Evolutionary conservation across 1,140 invertebrate species (phyloP), one percentile per base, ranked within the genome.

Genomic region (Dendroctonus valens): DNA sequence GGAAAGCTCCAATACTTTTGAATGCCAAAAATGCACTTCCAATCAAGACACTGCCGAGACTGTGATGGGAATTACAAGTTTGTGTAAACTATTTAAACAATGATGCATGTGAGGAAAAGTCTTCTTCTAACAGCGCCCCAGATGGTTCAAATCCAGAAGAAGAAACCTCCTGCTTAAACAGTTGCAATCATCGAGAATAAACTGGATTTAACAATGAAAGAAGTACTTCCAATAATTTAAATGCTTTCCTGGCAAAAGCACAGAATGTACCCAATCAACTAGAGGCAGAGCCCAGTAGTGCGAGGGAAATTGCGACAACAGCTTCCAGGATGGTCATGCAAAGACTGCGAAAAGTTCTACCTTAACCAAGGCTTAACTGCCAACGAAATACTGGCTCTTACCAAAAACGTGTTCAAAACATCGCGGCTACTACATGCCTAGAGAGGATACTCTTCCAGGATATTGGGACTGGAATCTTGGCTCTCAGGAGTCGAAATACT

Each of bases 401-500:
- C 14, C 12, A 46, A 57, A n/a, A 14, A 65, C 48, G 14, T 67
- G 65, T 67, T 54, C 58, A 3, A 67, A 52, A 61, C 65, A 67
- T 42, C 7, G 65, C 38, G 65, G 65, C 2, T 50, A 55, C 40
- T 59, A 59, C 15, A 61, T 7, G 15, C 65, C 65, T 37, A 46
- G 65, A 40, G 65, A 67, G 15, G 65, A 67, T 41, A 67, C 65
- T n/a, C 7, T 60, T 6, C 65, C 65, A n/a, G 65, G 65, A 14
- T 57, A 46, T 57, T 65, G 62, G 62, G 60, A 63, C 38, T 41
- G 52, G 60, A 41, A 40, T 48, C 14, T 63, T 6, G 15, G 8
- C 44, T 39, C 39, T 11, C 40, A 9, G 54, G 9, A 59, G 12
- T 37, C 15, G 2, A 9, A 57, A 39, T 7, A 57, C 38, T 38